phyloP scores from a whole-genome alignment of 1,140 invertebrate genomes.

The Parapsyche elsis region DNA sequence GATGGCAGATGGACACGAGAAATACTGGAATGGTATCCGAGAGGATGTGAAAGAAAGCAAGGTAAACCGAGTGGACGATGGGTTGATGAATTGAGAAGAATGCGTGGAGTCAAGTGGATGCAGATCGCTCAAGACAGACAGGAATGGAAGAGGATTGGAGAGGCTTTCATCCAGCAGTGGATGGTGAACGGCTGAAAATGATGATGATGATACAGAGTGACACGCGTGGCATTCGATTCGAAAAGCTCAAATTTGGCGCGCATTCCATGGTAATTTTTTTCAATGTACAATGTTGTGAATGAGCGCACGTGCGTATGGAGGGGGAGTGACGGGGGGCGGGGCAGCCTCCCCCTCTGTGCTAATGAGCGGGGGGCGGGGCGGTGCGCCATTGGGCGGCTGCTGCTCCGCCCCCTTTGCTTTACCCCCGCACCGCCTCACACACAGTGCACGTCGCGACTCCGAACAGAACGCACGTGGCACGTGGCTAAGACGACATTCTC shows the following conservation, averaged over 20 bases:
- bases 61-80: too few species aligned
- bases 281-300: constrained; percentile 7
- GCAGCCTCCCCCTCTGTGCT: background rate
- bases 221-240: too few species aligned
- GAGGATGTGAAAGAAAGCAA: too few species aligned
- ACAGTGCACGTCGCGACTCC: background rate
- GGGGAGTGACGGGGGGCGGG: background rate
- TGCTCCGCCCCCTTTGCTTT: constrained; percentile 23
- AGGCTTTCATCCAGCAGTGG: too few species aligned
- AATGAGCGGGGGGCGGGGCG: constrained; percentile 38
- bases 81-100: too few species aligned
- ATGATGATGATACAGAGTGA: too few species aligned
- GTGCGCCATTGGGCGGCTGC: constrained; percentile 40
- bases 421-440: constrained; percentile 37
- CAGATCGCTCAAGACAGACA: too few species aligned
- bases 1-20: too few species aligned
- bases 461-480: background rate
- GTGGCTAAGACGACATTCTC: background rate
- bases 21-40: too few species aligned
- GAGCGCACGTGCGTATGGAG: background rate
- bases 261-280: background rate
- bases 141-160: too few species aligned
- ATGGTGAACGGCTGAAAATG: too few species aligned
- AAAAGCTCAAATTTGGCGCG: background rate
- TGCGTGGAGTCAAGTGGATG: too few species aligned